Base-by-base conservation (phyloP, 2,888 invertebrate species). In the Hermodice carunculata region DNA sequence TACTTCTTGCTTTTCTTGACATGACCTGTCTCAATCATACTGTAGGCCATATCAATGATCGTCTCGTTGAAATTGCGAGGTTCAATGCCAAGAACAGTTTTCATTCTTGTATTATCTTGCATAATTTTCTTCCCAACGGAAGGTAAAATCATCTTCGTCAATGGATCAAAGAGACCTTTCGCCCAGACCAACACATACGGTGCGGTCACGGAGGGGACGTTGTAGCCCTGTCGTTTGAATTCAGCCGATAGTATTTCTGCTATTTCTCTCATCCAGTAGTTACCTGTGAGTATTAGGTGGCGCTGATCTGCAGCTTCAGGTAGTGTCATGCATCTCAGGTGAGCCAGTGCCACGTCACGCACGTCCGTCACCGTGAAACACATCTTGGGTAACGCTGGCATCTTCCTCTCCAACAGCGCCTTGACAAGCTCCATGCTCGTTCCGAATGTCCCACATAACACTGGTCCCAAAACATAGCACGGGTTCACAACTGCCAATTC, bases 401-500 rank as follows among this genome's bases (percentile, higher is more conserved):
- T 81, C 34, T 80, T 76, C 19, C 81, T 70, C 54, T 85, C 82
- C 71, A 87, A 42, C 54, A 85, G 65, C 17, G 79, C 71, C 66
- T 83, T 82, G 4, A 81, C 61, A 61, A 82, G 79, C 70, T 81
- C 82, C 69, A 77, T 77, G 64, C 81, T 82, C 26, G 75, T 77
- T 58, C 42, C 31, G 32, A 52, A 37, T 8, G 28, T 24, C 24
- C 52, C 61, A 52, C 51, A 52, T 5, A 69, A 69, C 2, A 87
- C 82, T 32, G 89, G 89, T 2, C 89, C 89, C 72, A 88, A 77
- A 17, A 89, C 86, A 44, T 87, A 79, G 3, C 85, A 84, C 3
- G 89, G 89, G 78, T 88, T 88, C 56, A 89, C 82, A n/a, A 86
- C 86, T 4, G 87, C 85, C 70, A 89, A 73, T 68, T 87, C 87